Evolutionary conservation across 1,140 invertebrate genomes (phyloP).

Genomic region (Drosophila arawakana): DNA sequence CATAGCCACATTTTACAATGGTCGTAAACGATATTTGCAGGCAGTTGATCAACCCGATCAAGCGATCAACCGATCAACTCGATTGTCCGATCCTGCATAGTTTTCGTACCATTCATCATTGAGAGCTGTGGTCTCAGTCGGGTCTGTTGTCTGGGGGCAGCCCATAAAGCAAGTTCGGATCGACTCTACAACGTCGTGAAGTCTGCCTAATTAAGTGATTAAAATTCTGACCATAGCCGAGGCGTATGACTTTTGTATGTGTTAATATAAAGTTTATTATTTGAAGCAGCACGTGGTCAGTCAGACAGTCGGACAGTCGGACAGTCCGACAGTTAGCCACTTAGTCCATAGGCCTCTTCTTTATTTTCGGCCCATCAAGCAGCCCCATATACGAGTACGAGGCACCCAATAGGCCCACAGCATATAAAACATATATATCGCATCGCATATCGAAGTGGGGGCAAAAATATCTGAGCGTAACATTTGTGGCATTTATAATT

Average conservation of each 20-base stretch:
- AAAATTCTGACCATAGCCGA: constrained; percentile 71
- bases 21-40: constrained; percentile 66
- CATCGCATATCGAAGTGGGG: background rate
- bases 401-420: constrained; percentile 50
- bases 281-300: constrained; percentile 80
- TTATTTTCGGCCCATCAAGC: constrained; percentile 35
- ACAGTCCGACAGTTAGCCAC: constrained; percentile 20
- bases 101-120: constrained; percentile 70
- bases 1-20: constrained; percentile 53
- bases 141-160: constrained; percentile 29
- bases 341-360: constrained; percentile 43
- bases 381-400: constrained; percentile 46
- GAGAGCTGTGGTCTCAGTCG: constrained; percentile 19
- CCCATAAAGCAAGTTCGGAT: constrained; percentile 67
- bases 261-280: constrained; percentile 83
- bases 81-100: constrained; percentile 59
- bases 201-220: constrained; percentile 78
- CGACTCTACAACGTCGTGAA: constrained; percentile 25
- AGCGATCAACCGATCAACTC: constrained; percentile 39
- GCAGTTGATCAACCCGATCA: constrained; percentile 43
- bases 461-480: constrained; percentile 74
- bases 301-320: constrained; percentile 17
- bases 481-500: constrained; percentile 83
- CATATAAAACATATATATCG: constrained; percentile 56
- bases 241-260: constrained; percentile 80